A percentile compares a stretch with the other conserved stretches of the same genome.
phyloP scores from a whole-genome alignment of 2,113 vertebrate species.

The Periophthalmodon schlosseri region DNA sequence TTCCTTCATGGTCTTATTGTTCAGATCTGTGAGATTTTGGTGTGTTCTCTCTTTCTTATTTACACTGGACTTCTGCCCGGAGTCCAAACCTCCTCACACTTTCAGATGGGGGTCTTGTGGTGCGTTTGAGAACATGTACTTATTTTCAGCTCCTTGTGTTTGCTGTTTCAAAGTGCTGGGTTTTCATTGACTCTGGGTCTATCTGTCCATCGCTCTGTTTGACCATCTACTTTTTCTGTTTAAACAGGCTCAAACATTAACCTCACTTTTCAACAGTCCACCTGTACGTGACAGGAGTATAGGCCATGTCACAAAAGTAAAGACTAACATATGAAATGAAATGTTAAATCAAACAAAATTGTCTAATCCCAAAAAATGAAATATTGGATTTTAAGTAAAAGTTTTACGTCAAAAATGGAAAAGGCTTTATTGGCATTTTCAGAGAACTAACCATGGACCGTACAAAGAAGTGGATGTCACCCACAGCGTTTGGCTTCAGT shows the following conservation, averaged over 20 bases:
- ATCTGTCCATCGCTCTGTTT: constrained; percentile 53
- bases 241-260: constrained; percentile 67
- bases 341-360: background rate
- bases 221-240: constrained; percentile 57
- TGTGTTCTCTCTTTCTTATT: background rate
- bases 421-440: too few relatives aligned
- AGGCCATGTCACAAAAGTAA: background rate
- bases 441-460: too few relatives aligned
- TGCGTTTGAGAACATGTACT: constrained; percentile 8
- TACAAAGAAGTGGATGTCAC: too few relatives aligned
- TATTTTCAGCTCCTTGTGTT: constrained; percentile 41
- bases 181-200: constrained; percentile 26
- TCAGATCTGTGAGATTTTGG: background rate
- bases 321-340: too few relatives aligned
- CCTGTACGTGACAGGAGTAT: constrained; percentile 27
- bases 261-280: constrained; percentile 50
- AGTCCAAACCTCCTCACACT: constrained; percentile 9
- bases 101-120: background rate
- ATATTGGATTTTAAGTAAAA: too few relatives aligned
- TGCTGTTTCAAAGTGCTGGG: constrained; percentile 49
- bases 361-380: too few relatives aligned
- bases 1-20: background rate
- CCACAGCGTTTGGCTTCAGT: too few relatives aligned
- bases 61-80: background rate
- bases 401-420: too few relatives aligned